Evolutionary conservation across 35 echinoderm and acorn worm species (phyloP), one percentile per base, ranked within the genome.

Genomic region (Chiridota heheva): DNA sequence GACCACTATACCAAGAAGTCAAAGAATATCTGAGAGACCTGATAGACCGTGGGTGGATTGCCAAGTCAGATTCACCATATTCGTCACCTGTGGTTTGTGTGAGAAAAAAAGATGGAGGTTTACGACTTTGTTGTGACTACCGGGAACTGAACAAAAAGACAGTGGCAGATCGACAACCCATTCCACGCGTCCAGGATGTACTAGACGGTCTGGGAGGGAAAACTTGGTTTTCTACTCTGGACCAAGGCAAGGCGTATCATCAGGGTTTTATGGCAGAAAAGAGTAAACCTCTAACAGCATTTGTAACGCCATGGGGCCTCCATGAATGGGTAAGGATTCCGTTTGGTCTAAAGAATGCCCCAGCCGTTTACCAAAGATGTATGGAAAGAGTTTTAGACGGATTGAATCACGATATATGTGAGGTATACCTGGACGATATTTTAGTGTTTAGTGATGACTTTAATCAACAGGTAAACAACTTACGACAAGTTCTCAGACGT

Each of bases 161-260:
- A 0, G 42, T 86, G 0, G 60, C 56, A 20, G 70, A 91, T 49
- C 47, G 81, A 22, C 88, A 91, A 38, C 82, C 88, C 53, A 81
- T 91, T 18, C 72, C 69, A 12, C 40, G 78, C 6, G 69, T 91
- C 0, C 81, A 91, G 30, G 73, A 91, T 78, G 66, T 91, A 10
- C 56, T 87, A 6, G 64, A 91, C 48, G 60, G 83, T 30, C 27
- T 90, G 1, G 81, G 81, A 36, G 81, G 80, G 5, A 90, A 76
- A 22, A 18, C 4, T 29, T 90, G 82, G 81, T 91, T 86, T 36
- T 33, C 58, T 8, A 86, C 81, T 34, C 42, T 81, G 1, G 84
- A 92, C 88, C 89, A 91, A 59, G 73, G 82, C 5, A 91, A 86
- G 38, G 82, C 89, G 0, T 91, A 91, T 67, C 90, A 92, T 60